A percentile compares a stretch with the other conserved stretches of the same genome.
phyloP scores from a whole-genome alignment of 2,113 vertebrate genomes.

The Pluvialis apricaria region DNA sequence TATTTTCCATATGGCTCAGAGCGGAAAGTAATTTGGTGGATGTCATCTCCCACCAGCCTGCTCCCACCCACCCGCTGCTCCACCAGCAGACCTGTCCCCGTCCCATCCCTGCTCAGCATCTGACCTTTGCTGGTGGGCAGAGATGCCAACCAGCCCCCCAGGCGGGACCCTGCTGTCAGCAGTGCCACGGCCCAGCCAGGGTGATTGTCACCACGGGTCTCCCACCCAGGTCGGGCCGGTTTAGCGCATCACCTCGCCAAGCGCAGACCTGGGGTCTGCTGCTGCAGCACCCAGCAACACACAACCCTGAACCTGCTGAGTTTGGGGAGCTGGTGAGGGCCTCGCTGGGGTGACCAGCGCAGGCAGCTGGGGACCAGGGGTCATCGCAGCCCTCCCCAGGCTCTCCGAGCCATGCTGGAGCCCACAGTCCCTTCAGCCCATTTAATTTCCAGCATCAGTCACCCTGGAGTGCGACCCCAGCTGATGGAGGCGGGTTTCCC shows the following conservation, averaged over 20 bases:
- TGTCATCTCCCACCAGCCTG: background rate
- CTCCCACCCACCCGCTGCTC: background rate
- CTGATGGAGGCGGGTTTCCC: background rate
- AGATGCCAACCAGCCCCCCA: background rate
- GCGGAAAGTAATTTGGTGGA: background rate
- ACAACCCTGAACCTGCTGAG: background rate
- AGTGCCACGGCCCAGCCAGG: background rate
- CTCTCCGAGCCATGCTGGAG: background rate
- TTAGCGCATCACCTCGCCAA: background rate
- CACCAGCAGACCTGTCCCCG: background rate
- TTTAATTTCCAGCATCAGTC: background rate
- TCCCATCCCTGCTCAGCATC: background rate
- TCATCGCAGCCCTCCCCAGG: background rate
- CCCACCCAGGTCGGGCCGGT: background rate
- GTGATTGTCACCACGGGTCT: background rate
- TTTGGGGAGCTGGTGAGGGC: background rate
- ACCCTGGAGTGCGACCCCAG: fast-evolving
- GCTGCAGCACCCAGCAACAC: background rate
- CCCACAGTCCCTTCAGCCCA: background rate
- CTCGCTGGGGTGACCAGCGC: background rate
- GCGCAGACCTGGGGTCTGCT: background rate
- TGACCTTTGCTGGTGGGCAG: background rate
- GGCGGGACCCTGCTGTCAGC: background rate
- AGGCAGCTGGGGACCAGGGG: background rate
- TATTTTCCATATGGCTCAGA: background rate